Evolutionary conservation across 2,888 invertebrate genomes (phyloP), one percentile per base, ranked within the genome.

Genomic region (Corythucha ciliata): DNA sequence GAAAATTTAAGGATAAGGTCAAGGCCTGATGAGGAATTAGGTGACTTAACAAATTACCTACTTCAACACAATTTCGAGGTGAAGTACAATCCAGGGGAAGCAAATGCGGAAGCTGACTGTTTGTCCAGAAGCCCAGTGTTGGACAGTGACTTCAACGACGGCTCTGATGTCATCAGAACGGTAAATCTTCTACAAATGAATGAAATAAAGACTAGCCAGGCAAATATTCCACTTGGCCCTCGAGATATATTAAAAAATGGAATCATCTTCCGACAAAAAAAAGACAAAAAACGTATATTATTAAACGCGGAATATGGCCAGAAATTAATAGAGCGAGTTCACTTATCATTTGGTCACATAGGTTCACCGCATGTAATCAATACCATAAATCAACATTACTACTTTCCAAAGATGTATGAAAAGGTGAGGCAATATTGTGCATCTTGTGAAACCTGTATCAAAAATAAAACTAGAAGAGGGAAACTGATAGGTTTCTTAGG

Each of bases 391-490:
- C 41, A 16, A 4, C 32, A 33, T 25, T 39, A 52, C 25, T 18
- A 26, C 8, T 26, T 24, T 7, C 16, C 10, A 4, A 42, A 58
- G 52, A 48, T 59, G 37, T 41, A 41, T 24, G 34, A 55, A 34
- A 57, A 60, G 21, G 60, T 60, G 47, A 56, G 54, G 53, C 33
- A 41, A 24, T 48, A 55, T 24, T 61, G 61, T 25, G 45, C 49
- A 47, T 46, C 20, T 8, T 61, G 61, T 45, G 54, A 57, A 39
- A 55, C 55, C 18, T 63, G 64, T 42, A 62, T 58, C 47, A 58
- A 61, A 48, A 65, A 65, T 44, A 64, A 65, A 57, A 57, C 61
- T 22, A 59, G 64, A 59, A 53, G 56, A 34, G 53, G 57, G 33
- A 21, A 48, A 7, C 58, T 58, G 51, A 48, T 58, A 46, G 63